phyloP scores from a whole-genome alignment of 1,140 invertebrate genomes.

The Drosophila funebris region DNA sequence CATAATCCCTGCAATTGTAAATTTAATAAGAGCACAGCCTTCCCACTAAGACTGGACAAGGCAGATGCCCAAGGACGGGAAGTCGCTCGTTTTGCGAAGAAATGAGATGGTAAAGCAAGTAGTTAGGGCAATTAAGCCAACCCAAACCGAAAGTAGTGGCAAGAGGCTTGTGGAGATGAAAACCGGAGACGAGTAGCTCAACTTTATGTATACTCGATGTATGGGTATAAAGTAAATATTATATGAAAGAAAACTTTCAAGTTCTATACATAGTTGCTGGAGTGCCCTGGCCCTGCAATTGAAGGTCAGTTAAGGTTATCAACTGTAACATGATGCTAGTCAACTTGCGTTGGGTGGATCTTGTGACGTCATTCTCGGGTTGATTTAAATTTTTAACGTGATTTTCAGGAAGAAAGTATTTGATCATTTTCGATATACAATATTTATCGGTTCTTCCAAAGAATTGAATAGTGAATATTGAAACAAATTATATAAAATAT shows the following conservation, averaged over 20 bases:
- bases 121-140: slow-evolving; percentile 65
- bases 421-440: no score
- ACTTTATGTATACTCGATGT: slow-evolving; percentile 2
- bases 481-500: no score
- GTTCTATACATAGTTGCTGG: slow-evolving; percentile 27
- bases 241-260: slow-evolving; percentile 55
- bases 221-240: background rate
- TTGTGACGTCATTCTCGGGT: no score
- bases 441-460: no score
- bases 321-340: background rate
- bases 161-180: background rate
- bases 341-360: no score
- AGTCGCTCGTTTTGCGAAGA: slow-evolving; percentile 34
- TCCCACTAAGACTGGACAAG: background rate
- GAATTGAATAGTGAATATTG: no score
- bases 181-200: background rate
- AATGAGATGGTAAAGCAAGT: slow-evolving; percentile 32
- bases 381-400: no score
- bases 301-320: background rate
- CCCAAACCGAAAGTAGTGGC: background rate
- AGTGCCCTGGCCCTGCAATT: slow-evolving; percentile 6
- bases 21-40: slow-evolving; percentile 66
- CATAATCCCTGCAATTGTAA: slow-evolving; percentile 81
- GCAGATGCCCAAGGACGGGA: background rate
- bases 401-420: no score